phyloP scores from a whole-genome alignment of 1,140 invertebrate genomes.

The Drosophila sulfurigaster region DNA sequence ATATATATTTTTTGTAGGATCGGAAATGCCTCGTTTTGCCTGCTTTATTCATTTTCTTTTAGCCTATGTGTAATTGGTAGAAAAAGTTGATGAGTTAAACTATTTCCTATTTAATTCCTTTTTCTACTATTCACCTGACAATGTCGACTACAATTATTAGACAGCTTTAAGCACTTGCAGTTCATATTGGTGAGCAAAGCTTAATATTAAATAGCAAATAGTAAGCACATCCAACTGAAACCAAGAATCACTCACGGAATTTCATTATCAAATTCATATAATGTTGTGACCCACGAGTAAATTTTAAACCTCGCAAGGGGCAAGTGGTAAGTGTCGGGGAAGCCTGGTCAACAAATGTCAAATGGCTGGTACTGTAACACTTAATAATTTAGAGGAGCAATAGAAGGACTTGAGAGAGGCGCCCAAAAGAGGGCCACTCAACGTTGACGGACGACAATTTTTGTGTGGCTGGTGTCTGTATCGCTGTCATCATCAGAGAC shows the following conservation, averaged over 20 bases:
- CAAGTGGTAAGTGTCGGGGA: conserved; percentile 12
- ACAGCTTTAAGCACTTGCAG: too few species aligned
- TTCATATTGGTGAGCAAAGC: too few species aligned
- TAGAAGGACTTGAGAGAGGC: neutral
- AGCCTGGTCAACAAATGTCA: conserved; percentile 27
- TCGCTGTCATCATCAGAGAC: conserved; percentile 43
- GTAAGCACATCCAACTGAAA: neutral
- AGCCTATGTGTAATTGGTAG: too few species aligned
- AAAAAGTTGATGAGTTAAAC: too few species aligned
- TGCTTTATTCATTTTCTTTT: too few species aligned
- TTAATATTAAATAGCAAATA: too few species aligned
- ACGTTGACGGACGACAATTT: conserved; percentile 59
- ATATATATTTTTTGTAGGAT: too few species aligned
- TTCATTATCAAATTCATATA: conserved; percentile 8
- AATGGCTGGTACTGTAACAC: conserved; percentile 28
- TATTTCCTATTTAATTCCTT: too few species aligned
- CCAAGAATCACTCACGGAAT: neutral
- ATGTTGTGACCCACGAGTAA: conserved; percentile 1
- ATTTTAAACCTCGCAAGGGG: conserved; percentile 23
- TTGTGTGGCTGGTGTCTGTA: conserved; percentile 34
- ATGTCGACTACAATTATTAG: too few species aligned
- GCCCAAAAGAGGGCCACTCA: conserved; percentile 15
- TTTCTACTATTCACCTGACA: too few species aligned
- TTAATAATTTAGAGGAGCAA: conserved; percentile 37
- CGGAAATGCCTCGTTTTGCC: too few species aligned